Percentiles rank a stretch among this genome's conserved stretches.
These are phyloP conservation scores for Nowickia ferox DNA, from an alignment of 2,888 invertebrate genomes.

Conservation along the genomic window DNA sequence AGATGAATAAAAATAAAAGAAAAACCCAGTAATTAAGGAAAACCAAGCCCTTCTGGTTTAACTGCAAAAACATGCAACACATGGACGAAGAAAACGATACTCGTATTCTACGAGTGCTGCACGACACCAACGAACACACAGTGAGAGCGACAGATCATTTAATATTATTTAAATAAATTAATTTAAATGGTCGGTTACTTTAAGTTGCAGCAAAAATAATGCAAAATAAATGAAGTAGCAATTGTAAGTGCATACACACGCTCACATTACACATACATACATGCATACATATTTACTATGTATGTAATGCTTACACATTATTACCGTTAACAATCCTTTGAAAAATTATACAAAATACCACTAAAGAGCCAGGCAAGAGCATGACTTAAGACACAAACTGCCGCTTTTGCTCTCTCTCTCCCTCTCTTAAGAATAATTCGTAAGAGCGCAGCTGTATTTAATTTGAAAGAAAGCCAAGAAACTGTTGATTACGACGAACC, in stretches of 20 bases:
- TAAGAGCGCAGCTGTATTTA: slow-evolving; percentile 13
- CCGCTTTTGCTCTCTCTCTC: slow-evolving; percentile 28
- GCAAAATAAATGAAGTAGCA: background rate
- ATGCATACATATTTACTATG: background rate
- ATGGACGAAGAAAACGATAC: slow-evolving; percentile 16
- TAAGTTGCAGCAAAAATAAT: slow-evolving; percentile 21
- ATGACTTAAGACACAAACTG: background rate
- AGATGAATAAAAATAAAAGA: background rate
- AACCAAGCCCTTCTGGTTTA: slow-evolving; percentile 53
- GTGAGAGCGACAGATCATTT: background rate
- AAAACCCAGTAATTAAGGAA: slow-evolving; percentile 47
- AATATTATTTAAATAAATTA: slow-evolving; percentile 61
- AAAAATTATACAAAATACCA: background rate
- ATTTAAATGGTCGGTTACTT: slow-evolving; percentile 69
- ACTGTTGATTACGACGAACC: slow-evolving; percentile 37
- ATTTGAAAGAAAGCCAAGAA: slow-evolving; percentile 4
- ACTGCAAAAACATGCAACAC: slow-evolving; percentile 15
- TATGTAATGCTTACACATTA: background rate
- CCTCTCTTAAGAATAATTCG: background rate
- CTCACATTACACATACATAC: background rate
- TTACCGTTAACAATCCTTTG: slow-evolving; percentile 33
- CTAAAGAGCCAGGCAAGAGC: background rate
- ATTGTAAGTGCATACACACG: no score
- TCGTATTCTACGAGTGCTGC: background rate
- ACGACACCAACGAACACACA: background rate